Conservation (phyloP, 1,140 invertebrate species). For the Cryptotermes secundus region DNA sequence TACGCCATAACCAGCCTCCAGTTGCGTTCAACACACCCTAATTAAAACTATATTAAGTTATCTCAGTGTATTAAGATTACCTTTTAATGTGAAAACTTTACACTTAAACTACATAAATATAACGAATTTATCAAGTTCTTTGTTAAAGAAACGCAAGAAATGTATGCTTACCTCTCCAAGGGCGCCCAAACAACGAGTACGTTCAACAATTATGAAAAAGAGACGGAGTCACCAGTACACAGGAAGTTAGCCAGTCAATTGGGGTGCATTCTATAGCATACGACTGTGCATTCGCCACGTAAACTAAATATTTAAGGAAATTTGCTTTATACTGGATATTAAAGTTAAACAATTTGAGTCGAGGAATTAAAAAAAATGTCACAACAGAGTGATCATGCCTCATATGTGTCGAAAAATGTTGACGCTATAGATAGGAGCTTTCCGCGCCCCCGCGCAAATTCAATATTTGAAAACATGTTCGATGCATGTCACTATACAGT, state of each 20-base stretch:
- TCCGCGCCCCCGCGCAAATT: neutral
- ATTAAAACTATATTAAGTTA: neutral
- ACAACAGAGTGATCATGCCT: too few species aligned
- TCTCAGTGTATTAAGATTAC: neutral
- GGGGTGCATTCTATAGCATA: neutral
- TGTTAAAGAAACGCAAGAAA: neutral
- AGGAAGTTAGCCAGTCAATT: neutral
- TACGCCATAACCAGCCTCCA: neutral
- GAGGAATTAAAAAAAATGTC: too few species aligned
- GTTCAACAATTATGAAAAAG: neutral
- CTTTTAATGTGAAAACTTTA: neutral
- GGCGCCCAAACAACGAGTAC: slow-evolving; percentile 3
- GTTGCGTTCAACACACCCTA: neutral
- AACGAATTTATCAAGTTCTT: neutral
- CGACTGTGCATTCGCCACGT: neutral
- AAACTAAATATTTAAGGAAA: too few species aligned
- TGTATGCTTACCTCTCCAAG: neutral
- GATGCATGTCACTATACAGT: too few species aligned
- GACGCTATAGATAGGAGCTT: neutral
- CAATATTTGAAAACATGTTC: neutral
- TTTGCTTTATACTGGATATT: too few species aligned
- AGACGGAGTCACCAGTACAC: neutral
- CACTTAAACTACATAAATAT: neutral
- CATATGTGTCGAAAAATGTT: neutral
- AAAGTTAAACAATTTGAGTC: too few species aligned